phyloP scores from a whole-genome alignment of 2,888 invertebrate species.

The Lamellibrachia columna region DNA sequence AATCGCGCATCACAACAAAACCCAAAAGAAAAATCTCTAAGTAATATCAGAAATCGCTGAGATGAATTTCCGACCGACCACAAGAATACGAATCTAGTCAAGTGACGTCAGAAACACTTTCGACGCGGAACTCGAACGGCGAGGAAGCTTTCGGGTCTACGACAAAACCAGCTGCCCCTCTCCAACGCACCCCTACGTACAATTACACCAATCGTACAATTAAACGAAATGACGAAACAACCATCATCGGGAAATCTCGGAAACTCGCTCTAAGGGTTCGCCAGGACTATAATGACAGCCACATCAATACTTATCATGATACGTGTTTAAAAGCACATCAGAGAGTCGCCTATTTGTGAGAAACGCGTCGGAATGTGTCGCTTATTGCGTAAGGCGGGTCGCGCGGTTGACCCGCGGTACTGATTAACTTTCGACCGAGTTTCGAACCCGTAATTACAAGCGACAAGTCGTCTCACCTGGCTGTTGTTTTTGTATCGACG shows the following conservation, averaged over 20 bases:
- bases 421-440: constrained; percentile 16
- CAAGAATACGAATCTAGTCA: not conserved
- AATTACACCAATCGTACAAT: not conserved
- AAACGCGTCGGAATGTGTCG: not conserved
- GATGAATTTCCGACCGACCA: not conserved
- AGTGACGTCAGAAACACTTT: not conserved
- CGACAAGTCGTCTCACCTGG: not conserved
- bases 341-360: not conserved
- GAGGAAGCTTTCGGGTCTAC: not conserved
- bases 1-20: not conserved
- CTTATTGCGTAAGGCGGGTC: not conserved
- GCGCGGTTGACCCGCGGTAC: not conserved
- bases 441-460: not conserved
- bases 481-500: constrained; percentile 6
- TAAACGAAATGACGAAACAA: not conserved
- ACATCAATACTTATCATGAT: not conserved
- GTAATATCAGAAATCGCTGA: not conserved
- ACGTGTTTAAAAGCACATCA: constrained; percentile 16
- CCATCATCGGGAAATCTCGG: not conserved
- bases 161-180: not conserved
- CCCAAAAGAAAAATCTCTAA: not conserved
- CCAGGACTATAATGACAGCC: not conserved
- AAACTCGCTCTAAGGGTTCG: not conserved
- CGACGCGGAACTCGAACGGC: not conserved
- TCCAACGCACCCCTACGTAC: not conserved